Base-by-base conservation (phyloP, 2,888 invertebrate genomes). In the Cephus pygmeus region DNA sequence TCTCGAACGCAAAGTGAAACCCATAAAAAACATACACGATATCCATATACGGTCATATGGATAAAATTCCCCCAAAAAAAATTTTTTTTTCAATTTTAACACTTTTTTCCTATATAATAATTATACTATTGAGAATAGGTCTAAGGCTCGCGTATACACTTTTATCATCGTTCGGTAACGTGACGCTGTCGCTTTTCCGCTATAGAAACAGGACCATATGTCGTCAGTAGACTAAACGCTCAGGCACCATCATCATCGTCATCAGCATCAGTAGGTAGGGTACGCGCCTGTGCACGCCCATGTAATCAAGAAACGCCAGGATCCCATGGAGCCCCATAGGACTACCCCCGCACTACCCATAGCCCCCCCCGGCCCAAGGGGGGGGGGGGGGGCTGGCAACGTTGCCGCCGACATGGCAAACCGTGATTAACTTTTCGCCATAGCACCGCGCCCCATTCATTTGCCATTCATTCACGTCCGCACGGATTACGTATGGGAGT, bases 371-470 rank as follows among this genome's bases (percentile, higher is more conserved):
- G 15, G 4, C 1, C 40, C n/a, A n/a, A n/a, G n/a, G n/a, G n/a
- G n/a, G n/a, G 1, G 12, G 40, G 40, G 40, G 40, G 40, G 56
- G 56, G 56, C 56, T 56, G 56, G 56, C 56, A 56, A 23, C 31
- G 71, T 71, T 35, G 75, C 81, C 82, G 83, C 87, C 84, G 83
- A 88, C 90, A 91, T 87, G 89, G 90, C 90, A 90, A 91, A 90
- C 90, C 90, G 89, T 91, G 91, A 91, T 91, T 91, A 91, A 91
- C 91, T 91, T 91, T 91, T 91, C 89, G 89, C 87, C 89, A 87
- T 89, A 86, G 86, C 86, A 87, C 86, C 77, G 80, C 82, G 83
- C 83, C 82, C 82, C 83, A 90, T 91, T 91, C 91, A 91, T 91
- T 91, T 91, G 88, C 89, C 90, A 91, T 91, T 91, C 91, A 91